Percentiles rank a stretch among this genome's conserved stretches.
These are phyloP conservation scores for Dreissena rostriformis DNA, from an alignment of 1,140 invertebrate species.

Conservation along the genomic window DNA sequence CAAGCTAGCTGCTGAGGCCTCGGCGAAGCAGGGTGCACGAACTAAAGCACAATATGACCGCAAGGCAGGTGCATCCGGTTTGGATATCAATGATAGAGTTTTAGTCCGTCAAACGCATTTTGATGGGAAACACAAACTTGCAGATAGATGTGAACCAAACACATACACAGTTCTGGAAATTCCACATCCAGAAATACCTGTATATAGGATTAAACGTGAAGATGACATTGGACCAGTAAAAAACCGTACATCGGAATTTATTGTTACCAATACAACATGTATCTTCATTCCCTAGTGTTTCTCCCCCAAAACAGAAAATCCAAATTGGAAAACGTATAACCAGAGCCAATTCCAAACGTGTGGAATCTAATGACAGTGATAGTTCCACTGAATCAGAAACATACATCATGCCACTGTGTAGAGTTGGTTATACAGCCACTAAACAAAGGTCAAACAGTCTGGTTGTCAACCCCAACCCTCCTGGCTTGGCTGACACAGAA, in stretches of 20 bases:
- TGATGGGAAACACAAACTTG: neutral
- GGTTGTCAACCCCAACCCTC: too few relatives aligned
- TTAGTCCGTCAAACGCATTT: neutral
- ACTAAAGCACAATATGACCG: neutral
- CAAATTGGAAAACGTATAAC: too few relatives aligned
- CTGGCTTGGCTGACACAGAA: too few relatives aligned
- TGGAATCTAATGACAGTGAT: too few relatives aligned
- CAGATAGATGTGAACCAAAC: neutral
- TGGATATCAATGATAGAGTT: neutral
- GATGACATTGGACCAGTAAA: neutral
- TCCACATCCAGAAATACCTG: neutral
- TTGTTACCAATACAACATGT: slow-evolving; percentile 16
- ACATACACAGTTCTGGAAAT: neutral
- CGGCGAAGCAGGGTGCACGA: neutral
- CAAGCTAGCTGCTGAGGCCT: too few relatives aligned
- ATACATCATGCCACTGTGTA: too few relatives aligned
- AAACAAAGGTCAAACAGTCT: too few relatives aligned
- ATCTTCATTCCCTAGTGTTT: too few relatives aligned
- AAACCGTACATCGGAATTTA: neutral
- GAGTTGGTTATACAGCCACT: too few relatives aligned
- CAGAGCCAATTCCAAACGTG: too few relatives aligned
- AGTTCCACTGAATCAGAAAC: too few relatives aligned
- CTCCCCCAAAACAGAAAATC: too few relatives aligned
- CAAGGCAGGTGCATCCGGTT: neutral
- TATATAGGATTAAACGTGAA: neutral